Conservation (phyloP, 2,797 vertebrate genomes). For the Myripristis jacobus region DNA sequence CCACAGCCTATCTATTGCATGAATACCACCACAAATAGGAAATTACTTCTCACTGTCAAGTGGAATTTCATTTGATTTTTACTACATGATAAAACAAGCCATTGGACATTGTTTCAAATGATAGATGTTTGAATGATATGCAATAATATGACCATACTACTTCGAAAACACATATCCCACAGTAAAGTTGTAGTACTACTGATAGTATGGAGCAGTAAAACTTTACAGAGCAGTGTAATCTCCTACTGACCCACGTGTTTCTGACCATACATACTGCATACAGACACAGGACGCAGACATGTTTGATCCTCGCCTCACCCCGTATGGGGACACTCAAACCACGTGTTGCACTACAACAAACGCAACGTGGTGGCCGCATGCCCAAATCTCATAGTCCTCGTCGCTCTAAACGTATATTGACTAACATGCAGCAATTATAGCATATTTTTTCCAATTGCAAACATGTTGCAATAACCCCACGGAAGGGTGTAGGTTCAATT, state of each 20-base stretch:
- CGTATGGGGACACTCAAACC: constrained; percentile 55
- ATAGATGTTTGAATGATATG: too few species aligned
- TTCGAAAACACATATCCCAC: too few species aligned
- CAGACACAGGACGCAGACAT: constrained; percentile 66
- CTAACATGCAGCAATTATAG: fast-evolving
- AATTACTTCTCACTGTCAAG: too few species aligned
- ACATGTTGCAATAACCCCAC: not conserved
- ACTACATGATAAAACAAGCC: too few species aligned
- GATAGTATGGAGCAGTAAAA: constrained; percentile 2
- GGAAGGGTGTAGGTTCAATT: not conserved
- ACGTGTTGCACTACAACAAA: constrained; percentile 80
- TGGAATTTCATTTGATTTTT: too few species aligned
- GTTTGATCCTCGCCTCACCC: constrained; percentile 69
- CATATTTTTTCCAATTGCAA: too few species aligned
- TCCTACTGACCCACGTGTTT: constrained; percentile 69
- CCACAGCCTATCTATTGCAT: too few species aligned
- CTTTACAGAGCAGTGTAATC: not conserved
- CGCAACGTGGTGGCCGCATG: constrained; percentile 4
- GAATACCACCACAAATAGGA: too few species aligned
- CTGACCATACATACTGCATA: constrained; percentile 37
- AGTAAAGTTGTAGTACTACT: too few species aligned
- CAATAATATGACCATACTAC: too few species aligned
- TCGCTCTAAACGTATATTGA: not conserved
- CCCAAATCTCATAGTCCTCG: not conserved
- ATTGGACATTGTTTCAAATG: too few species aligned